Evolutionary conservation across 2,888 invertebrate species (phyloP).

Genomic region (Diaperis boleti): DNA sequence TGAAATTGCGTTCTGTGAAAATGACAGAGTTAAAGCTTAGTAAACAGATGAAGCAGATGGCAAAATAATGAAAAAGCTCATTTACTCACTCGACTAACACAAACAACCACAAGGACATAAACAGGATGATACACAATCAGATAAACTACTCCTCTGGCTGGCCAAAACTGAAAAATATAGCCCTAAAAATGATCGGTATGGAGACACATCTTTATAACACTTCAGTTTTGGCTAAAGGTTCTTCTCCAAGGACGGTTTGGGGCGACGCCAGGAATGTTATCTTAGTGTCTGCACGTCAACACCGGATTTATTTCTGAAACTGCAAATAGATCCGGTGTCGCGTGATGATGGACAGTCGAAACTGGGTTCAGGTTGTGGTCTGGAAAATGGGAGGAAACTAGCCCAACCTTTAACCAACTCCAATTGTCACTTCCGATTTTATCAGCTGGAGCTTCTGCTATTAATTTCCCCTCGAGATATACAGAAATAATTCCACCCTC

Average conservation of each 20-base stretch:
- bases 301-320: constrained; percentile 32
- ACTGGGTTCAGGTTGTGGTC: constrained; percentile 20
- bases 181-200: constrained; percentile 50
- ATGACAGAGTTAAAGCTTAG: constrained; percentile 44
- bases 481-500: constrained; percentile 71
- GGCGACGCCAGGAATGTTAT: constrained; percentile 33
- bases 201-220: constrained; percentile 63
- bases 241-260: constrained; percentile 29
- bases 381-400: constrained; percentile 40
- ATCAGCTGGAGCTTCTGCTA: constrained; percentile 74
- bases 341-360: constrained; percentile 25
- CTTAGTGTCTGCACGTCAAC: constrained; percentile 28
- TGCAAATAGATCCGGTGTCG: constrained; percentile 37
- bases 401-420: constrained; percentile 78
- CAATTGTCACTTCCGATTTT: constrained; percentile 75
- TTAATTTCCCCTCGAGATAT: constrained; percentile 73
- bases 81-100: constrained; percentile 46
- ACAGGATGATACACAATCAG: constrained; percentile 47
- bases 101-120: constrained; percentile 48
- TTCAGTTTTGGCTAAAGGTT: constrained; percentile 47
- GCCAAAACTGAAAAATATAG: constrained; percentile 53
- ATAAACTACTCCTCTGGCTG: constrained; percentile 55
- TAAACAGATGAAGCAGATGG: constrained; percentile 35
- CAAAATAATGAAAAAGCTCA: constrained; percentile 40
- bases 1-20: constrained; percentile 49